These are phyloP conservation scores for Hippopotamyrus pictus DNA, from an alignment of 2,797 vertebrate species.

Conservation along the genomic window DNA sequence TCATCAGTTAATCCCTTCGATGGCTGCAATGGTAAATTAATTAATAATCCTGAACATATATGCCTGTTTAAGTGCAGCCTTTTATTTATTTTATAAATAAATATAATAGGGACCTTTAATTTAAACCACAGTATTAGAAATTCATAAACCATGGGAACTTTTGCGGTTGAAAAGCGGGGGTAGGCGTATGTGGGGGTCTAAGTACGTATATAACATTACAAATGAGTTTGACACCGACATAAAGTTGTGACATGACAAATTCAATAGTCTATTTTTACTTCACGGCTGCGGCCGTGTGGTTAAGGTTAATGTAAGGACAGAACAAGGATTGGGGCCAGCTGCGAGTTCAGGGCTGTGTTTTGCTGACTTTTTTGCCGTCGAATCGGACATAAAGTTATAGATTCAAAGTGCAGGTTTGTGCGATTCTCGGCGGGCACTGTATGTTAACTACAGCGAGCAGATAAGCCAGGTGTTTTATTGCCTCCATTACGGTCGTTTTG, in stretches of 20 bases:
- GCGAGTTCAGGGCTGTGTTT: not conserved
- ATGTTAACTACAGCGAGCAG: slow-evolving; percentile 1
- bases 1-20: slow-evolving; percentile 17
- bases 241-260: slow-evolving; percentile 15
- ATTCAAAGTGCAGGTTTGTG: slow-evolving; percentile 7
- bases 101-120: not conserved
- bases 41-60: slow-evolving; percentile 7
- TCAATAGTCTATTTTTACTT: slow-evolving; percentile 17
- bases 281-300: not conserved
- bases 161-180: not conserved
- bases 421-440: slow-evolving; percentile 11
- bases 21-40: slow-evolving; percentile 13
- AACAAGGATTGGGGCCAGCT: not conserved
- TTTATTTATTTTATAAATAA: too few species aligned
- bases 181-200: not conserved
- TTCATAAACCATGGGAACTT: not conserved
- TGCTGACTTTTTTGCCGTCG: not conserved
- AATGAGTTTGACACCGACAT: not conserved
- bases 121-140: not conserved
- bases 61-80: not conserved
- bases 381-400: not conserved
- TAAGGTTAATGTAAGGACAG: slow-evolving; percentile 16
- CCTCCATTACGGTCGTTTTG: not conserved
- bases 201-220: slow-evolving; percentile 2
- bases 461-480: slow-evolving; percentile 26